Base-by-base conservation (phyloP, 1,140 invertebrate genomes). In the Harpegnathos saltator region DNA sequence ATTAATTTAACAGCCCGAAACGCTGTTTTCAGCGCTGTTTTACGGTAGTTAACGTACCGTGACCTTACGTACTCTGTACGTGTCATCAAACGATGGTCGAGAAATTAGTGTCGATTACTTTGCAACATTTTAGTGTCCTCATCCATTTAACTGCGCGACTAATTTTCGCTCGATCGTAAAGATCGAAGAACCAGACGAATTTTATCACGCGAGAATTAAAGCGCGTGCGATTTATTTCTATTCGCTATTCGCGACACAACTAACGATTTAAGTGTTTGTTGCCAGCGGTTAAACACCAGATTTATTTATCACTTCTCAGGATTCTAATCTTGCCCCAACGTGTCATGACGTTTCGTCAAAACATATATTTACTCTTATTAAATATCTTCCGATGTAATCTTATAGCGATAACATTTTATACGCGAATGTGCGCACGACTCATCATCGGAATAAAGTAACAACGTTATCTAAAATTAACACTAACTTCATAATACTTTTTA, bases 401-500 rank as follows among this genome's bases (percentile, higher is more conserved):
- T 29, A 44, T 24, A 26, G 2, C 48, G 29, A 50, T 26, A 74
- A 26, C 17, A 48, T 11, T 58, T 9, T 22, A 26, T 14, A 4
- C n/a, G n/a, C n/a, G n/a, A n/a, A n/a, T 48, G 9, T 74, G 24
- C 12, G 12, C 15, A 17, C 19, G 9, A 24, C 3, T 48, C 0
- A 0, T 26, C 7, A 48, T 14, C 24, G 59, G 17, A 74, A 48
- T 26, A 22, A 58, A 52, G 11, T n/a, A 50, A 29, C 29, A 17
- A 52, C 12, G 50, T 22, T 22, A 54, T 77, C 24, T 38, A 63
- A 26, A 7, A 73, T 24, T 52, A 38, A 54, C 14, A 17, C 14
- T 85, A 71, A 59, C 50, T 63, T 26, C 26, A 44, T 65, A 86
- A 86, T 85, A 83, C 54, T 86, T 83, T 86, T 87, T 78, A 73